Evolutionary conservation across 2,113 vertebrate genomes (phyloP), one percentile per base, ranked within the genome.

Genomic region (Chlamydotis undulata): DNA sequence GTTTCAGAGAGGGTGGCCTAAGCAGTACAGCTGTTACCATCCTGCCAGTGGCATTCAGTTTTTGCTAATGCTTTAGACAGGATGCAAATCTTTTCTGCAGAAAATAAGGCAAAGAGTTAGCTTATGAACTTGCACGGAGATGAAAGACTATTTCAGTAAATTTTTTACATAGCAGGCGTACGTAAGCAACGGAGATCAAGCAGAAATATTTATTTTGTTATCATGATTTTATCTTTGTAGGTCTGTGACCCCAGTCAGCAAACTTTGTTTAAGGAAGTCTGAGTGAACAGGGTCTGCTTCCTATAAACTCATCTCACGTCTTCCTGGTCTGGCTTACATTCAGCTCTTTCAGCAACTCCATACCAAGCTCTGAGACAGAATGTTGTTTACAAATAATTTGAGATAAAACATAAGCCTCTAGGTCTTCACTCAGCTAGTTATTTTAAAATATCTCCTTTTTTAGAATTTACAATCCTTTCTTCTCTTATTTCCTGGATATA

Each of bases 181-280:
- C 7, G 43, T 53, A 90, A 90, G 80, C 76, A 81, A 29, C 0
- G 0, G 61, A 96, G 77, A 96, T 90, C 83, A 95, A 84, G 83
- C 69, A 94, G 92, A 92, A 96, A 90, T 93, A 94, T 90, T 96
- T 96, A 93, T 96, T 96, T 89, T 88, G 83, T 78, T 94, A 89
- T 89, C 92, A 89, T 89, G 92, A 81, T 96, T 97, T 96, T 95
- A 95, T 93, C 96, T 93, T 82, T 4, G 11, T 76, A 82, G 73
- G 65, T 89, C 60, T 82, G 65, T 96, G 94, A 96, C 92, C 92
- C 80, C 49, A 92, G 83, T n/a, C 83, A 65, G 39, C 26, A 87
- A 96, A 90, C 53, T 94, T 87, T 96, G 88, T 96, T 93, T 96
- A 94, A 89, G 95, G 95, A 96, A 95, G 93, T 85, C 83, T 91